A percentile compares a stretch with the other conserved stretches of the same genome.
Conservation (phyloP, 2,113 vertebrate genomes). For the Mus spicilegus region DNA sequence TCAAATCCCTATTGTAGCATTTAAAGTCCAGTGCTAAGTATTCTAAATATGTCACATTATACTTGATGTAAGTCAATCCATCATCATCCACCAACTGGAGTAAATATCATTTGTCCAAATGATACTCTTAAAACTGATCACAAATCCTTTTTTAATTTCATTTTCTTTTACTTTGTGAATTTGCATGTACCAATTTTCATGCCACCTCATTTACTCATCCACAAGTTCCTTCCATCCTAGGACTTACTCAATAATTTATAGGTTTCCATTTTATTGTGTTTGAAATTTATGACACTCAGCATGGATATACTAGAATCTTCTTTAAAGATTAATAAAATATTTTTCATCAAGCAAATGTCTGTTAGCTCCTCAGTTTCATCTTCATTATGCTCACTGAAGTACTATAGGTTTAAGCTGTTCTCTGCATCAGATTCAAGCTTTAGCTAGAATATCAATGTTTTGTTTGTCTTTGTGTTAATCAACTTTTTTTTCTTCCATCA, state of each 20-base stretch:
- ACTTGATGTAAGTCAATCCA: neutral
- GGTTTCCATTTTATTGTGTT: conserved; percentile 32
- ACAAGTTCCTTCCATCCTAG: neutral
- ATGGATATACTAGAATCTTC: neutral
- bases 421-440: neutral
- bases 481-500: neutral
- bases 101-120: neutral
- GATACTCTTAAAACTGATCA: neutral
- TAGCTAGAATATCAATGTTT: neutral
- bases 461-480: neutral
- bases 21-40: neutral
- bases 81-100: neutral
- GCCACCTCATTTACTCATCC: neutral
- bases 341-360: conserved; percentile 55
- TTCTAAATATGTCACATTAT: neutral
- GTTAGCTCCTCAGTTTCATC: conserved; percentile 34
- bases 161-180: neutral
- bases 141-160: neutral
- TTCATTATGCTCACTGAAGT: neutral
- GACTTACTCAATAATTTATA: conserved; percentile 43
- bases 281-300: neutral
- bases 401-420: neutral
- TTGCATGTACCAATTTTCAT: neutral
- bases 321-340: conserved; percentile 59
- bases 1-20: too few relatives aligned